Evolutionary conservation across 1,140 invertebrate genomes (phyloP), one percentile per base, ranked within the genome.

Genomic region (Drosophila serrata): DNA sequence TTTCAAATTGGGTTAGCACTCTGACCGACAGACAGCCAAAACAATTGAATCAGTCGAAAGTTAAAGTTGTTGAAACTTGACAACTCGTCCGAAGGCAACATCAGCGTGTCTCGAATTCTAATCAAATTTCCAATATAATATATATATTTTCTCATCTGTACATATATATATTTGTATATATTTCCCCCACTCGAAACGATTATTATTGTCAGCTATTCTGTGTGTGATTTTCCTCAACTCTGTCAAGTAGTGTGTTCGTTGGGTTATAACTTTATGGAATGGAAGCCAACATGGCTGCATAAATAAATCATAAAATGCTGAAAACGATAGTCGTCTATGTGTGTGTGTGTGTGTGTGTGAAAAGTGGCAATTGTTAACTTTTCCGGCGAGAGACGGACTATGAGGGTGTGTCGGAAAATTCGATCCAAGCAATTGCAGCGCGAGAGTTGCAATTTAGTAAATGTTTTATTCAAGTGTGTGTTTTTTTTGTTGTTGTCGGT

Each of bases 261-360:
- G 35, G 8, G 51, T 13, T 13, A 35, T 45, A 70, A 45, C 37
- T 77, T 63, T 57, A 46, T 62, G 61, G 72, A 57, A 45, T 33
- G 67, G 58, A 73, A 85, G 81, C 68, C 43, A 78, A 57, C 51
- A 61, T 65, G 82, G 43, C 49, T 56, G 62, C 84, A 73, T 87
- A 76, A 87, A 87, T 87, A 88, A 87, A 87, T 88, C 84, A 88
- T 87, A 84, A 82, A 73, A 65, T 82, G 75, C 49, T 63, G 58
- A 70, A 75, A 87, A 82, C 74, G 65, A 87, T 62, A 64, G 80
- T 58, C 33, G 48, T 33, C 22, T 13, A 17, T 24, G 40, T 39
- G 48, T 48, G 45, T 29, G 49, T 39, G 43, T 27, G 22, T 22
- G 43, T 13, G 42, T 56, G 49, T 61, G 58, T 58, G 65, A 56